These are phyloP conservation scores for Polydrusus tereticollis DNA, from an alignment of 2,888 invertebrate genomes.

Conservation along the genomic window DNA sequence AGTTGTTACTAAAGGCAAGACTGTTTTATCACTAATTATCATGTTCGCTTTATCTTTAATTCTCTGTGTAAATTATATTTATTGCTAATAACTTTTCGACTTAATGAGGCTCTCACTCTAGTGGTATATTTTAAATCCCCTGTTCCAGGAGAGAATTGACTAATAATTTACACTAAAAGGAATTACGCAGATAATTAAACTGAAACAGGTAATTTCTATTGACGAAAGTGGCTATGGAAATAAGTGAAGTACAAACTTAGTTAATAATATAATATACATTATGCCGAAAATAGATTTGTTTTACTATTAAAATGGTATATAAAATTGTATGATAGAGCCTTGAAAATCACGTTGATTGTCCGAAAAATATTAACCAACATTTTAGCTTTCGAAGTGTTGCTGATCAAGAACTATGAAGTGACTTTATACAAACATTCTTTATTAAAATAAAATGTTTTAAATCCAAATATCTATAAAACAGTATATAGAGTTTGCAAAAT, in stretches of 20 bases:
- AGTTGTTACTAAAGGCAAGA: constrained; percentile 32
- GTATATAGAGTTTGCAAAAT: too few relatives aligned
- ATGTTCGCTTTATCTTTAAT: constrained; percentile 35
- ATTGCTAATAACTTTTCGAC: constrained; percentile 26
- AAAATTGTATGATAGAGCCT: too few relatives aligned
- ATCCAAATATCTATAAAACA: too few relatives aligned
- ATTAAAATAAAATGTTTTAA: too few relatives aligned
- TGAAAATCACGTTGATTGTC: too few relatives aligned
- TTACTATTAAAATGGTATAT: too few relatives aligned
- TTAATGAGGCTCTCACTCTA: constrained; percentile 23
- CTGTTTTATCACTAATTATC: constrained; percentile 44
- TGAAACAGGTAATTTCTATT: constrained; percentile 2
- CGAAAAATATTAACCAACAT: too few relatives aligned
- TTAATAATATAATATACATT: neutral
- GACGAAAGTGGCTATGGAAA: neutral
- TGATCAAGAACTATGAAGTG: too few relatives aligned
- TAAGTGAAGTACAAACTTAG: neutral
- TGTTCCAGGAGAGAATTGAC: constrained; percentile 8
- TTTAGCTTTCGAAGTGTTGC: too few relatives aligned
- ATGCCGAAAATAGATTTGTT: too few relatives aligned
- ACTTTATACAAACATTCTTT: too few relatives aligned
- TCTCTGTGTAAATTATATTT: constrained; percentile 38
- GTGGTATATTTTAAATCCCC: constrained; percentile 16
- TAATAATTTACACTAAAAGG: constrained; percentile 14
- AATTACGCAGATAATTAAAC: constrained; percentile 5